These are phyloP conservation scores for Lutra lutra DNA, from an alignment of 2,797 vertebrate genomes.

Conservation along the genomic window DNA sequence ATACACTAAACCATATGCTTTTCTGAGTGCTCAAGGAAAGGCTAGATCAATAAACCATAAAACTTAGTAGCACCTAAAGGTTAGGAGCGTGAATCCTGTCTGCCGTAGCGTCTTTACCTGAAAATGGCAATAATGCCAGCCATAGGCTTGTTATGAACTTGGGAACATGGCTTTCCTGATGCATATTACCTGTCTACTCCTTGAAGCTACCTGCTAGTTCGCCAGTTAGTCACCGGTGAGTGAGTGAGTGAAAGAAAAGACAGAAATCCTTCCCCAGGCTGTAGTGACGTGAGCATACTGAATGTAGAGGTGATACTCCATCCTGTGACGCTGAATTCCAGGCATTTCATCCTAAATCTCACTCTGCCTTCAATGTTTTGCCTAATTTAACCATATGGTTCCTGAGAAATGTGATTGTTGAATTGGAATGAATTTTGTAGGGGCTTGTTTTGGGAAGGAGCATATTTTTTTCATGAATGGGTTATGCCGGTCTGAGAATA, in stretches of 20 bases:
- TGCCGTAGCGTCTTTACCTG: background rate
- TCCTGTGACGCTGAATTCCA: background rate
- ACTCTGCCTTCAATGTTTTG: background rate
- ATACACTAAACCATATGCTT: background rate
- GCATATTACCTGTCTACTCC: background rate
- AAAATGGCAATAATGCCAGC: background rate
- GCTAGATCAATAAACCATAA: background rate
- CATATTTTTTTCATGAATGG: constrained; percentile 2
- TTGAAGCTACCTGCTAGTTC: background rate
- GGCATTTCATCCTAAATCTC: background rate
- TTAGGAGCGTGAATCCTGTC: background rate
- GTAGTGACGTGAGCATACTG: background rate
- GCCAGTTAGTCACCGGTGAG: background rate
- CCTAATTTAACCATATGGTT: background rate
- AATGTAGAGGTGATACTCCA: background rate
- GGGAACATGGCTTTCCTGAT: background rate
- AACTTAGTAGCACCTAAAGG: background rate
- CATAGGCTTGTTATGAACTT: background rate
- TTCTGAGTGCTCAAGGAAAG: background rate
- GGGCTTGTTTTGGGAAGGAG: constrained; percentile 27
- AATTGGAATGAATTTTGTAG: constrained; percentile 37
- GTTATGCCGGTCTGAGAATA: constrained; percentile 20
- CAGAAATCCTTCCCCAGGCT: background rate
- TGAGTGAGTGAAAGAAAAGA: background rate
- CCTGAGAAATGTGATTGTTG: constrained; percentile 40